phyloP scores from a whole-genome alignment of 2,888 invertebrate genomes.

The Volucella bombylans region DNA sequence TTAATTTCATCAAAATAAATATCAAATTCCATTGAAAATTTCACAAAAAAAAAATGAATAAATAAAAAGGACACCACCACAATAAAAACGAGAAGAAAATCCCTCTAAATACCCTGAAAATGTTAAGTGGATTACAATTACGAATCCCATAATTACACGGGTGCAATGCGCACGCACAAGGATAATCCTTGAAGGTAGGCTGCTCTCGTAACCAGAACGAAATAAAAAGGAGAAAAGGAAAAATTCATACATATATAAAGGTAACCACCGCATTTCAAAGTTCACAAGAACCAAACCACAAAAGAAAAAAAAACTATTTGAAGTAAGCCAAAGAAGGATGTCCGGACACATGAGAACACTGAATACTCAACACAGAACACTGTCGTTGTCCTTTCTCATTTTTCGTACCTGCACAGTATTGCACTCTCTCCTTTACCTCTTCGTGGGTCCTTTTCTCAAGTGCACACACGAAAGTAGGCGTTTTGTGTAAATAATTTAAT shows the following conservation, averaged over 20 bases:
- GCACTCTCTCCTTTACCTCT: slow-evolving; percentile 31
- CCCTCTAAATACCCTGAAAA: slow-evolving; percentile 45
- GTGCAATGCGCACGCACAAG: slow-evolving; percentile 44
- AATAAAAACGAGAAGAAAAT: slow-evolving; percentile 21
- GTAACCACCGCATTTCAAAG: slow-evolving; percentile 53
- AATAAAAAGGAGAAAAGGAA: background rate
- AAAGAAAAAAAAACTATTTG: slow-evolving; percentile 41
- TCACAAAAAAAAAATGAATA: slow-evolving; percentile 10
- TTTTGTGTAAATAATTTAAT: slow-evolving; percentile 72
- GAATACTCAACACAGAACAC: background rate
- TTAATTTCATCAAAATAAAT: slow-evolving; percentile 69
- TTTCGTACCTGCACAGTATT: slow-evolving; percentile 1
- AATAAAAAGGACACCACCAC: slow-evolving; percentile 21
- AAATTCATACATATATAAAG: slow-evolving; percentile 28
- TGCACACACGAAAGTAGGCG: slow-evolving; percentile 66
- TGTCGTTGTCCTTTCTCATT: slow-evolving; percentile 50
- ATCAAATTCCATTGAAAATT: slow-evolving; percentile 61
- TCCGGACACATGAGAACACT: slow-evolving; percentile 70
- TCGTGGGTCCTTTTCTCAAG: slow-evolving; percentile 44
- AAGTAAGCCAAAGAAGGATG: slow-evolving; percentile 63
- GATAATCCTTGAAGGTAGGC: slow-evolving; percentile 46
- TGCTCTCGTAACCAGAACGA: slow-evolving; percentile 45
- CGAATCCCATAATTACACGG: slow-evolving; percentile 57
- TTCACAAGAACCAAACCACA: slow-evolving; percentile 37
- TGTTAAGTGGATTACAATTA: slow-evolving; percentile 72